These are phyloP conservation scores for Macroramphosus scolopax DNA, from an alignment of 2,797 vertebrate genomes.

Conservation along the genomic window DNA sequence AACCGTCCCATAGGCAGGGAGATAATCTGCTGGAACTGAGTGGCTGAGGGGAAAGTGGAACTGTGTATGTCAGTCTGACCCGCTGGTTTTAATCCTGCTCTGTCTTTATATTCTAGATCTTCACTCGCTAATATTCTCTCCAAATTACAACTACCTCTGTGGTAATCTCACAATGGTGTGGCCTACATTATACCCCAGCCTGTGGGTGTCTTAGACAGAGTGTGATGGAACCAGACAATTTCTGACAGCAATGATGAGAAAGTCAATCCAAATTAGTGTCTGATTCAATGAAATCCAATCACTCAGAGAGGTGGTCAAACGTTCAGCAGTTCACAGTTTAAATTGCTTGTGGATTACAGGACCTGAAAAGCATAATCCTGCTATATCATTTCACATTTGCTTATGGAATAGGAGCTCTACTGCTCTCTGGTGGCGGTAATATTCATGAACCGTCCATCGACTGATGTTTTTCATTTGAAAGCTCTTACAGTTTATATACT, in stretches of 20 bases:
- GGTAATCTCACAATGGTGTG: slow-evolving; percentile 61
- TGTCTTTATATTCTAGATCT: slow-evolving; percentile 58
- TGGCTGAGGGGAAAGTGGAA: slow-evolving; percentile 32
- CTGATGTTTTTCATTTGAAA: background rate
- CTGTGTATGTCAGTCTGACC: slow-evolving; percentile 36
- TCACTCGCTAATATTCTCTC: slow-evolving; percentile 56
- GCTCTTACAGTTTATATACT: background rate
- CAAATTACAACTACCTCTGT: slow-evolving; percentile 66
- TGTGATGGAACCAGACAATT: slow-evolving; percentile 16
- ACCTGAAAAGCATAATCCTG: slow-evolving; percentile 55
- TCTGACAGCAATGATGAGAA: slow-evolving; percentile 14
- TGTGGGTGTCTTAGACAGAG: slow-evolving; percentile 2
- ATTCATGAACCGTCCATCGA: background rate
- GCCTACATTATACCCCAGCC: slow-evolving; percentile 50
- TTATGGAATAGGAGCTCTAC: background rate
- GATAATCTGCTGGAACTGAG: slow-evolving; percentile 43
- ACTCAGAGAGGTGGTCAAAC: slow-evolving; percentile 41
- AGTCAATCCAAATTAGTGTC: slow-evolving; percentile 49
- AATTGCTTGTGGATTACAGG: slow-evolving; percentile 47
- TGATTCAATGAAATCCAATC: slow-evolving; percentile 51
- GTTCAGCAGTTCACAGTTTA: slow-evolving; percentile 26
- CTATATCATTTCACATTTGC: background rate
- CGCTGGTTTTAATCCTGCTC: slow-evolving; percentile 51
- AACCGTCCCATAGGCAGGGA: background rate
- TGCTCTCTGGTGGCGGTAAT: slow-evolving; percentile 38